Base-by-base conservation (phyloP, 2,113 vertebrate species). In the Psephotus haematonotus region DNA sequence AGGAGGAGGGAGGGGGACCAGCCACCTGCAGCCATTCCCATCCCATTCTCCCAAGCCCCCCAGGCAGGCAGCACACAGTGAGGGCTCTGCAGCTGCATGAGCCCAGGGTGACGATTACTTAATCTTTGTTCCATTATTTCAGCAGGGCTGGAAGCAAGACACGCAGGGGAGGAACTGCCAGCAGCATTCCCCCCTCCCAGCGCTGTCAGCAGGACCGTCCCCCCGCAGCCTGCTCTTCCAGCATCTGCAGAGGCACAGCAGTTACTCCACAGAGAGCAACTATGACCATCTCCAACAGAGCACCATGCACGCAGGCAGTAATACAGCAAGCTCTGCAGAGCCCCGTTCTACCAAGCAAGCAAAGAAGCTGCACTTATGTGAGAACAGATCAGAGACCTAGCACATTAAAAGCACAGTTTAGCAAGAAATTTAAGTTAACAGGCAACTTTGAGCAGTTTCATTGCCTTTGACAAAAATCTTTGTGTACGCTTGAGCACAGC, bases 71-170 rank as follows among this genome's bases (percentile, higher is more conserved):
- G 64, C 67, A 49, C 65, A 37, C 1, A 0, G 39, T 1, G 16
- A 60, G 64, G 78, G 70, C 86, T 62, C 68, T 1, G 1, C 90
- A 94, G 93, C 92, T 91, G 93, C 18, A 46, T 4, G 2, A 82
- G 47, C 64, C 88, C 46, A 9, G 31, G 65, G 75, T 75, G 83
- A 94, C 5, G 2, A 89, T 94, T 70, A 78, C 78, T 84, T 82
- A 83, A 96, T 96, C 71, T 81, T 85, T 81, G 72, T 95, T 96
- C 94, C 91, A 95, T 91, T 96, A 94, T 93, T 96, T 96, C 95
- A 93, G 68, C 85, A 27, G 64, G 64, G 64, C 35, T 92, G 82
- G 82, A 93, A 92, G 52, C 16, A 20, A 67, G 78, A 91, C 62
- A n/a, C 2, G 13, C 50, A 52, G 52, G 20, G 83, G 24, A 82